Base-by-base conservation (phyloP, 2,113 vertebrate species). In the Jaculus jaculus region DNA sequence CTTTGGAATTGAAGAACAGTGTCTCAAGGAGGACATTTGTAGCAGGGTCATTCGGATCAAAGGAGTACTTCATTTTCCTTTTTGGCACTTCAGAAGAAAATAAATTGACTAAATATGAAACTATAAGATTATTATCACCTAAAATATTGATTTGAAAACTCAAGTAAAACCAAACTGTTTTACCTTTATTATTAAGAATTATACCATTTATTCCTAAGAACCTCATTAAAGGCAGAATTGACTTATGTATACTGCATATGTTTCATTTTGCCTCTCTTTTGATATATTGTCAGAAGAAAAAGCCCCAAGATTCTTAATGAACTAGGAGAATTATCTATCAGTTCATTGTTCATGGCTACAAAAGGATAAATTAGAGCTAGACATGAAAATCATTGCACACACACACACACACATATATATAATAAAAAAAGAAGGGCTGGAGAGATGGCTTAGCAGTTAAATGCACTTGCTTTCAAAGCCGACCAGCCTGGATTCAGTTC, bases 31-130 rank as follows among this genome's bases (percentile, higher is more conserved):
- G 13, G 69, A 39, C 54, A 68, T 94, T 74, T 85, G 32, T 72
- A 85, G 72, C 42, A 26, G 74, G 93, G 78, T 95, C 96, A 91
- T 84, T 84, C 47, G 86, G 60, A 87, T 92, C 82, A 88, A 79
- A 88, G 23, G 63, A 71, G 83, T 66, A 30, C 34, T 95, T 92
- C 71, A 91, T 87, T 95, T 95, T 78, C n/a, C 84, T 94, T 74
- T 60, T 58, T 61, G 77, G 90, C 89, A 79, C 89, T 26, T 72
- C 72, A 51, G 61, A 87, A 91, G 94, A 96, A 93, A 97, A 93
- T 93, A 71, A 91, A 89, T 84, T 89, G 91, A 65, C 73, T 51
- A 89, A 79, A 89, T 87, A 85, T 30, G 74, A 92, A 89, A 82
- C 81, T 68, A 20, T 24, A 74, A 58, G 68, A 87, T 94, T 81